Conservation (phyloP, 2,888 invertebrate species). For the Shargacucullia verbasci region DNA sequence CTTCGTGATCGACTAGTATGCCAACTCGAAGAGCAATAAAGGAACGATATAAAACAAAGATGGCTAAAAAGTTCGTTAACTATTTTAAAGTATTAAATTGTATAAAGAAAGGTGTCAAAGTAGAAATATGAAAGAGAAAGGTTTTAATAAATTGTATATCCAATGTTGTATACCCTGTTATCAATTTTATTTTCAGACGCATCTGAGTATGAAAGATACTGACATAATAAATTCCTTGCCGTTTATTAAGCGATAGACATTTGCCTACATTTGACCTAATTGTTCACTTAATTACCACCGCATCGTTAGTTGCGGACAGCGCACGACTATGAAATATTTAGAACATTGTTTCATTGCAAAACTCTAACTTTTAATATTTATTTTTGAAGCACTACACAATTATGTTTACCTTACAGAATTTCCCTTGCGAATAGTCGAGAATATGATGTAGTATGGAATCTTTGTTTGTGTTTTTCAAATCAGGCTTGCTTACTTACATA, state of each 20-base stretch:
- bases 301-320: slow-evolving; percentile 55
- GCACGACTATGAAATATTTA: slow-evolving; percentile 49
- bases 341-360: slow-evolving; percentile 46
- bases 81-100: slow-evolving; percentile 3
- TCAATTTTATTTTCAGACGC: slow-evolving; percentile 26
- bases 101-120: too few species aligned
- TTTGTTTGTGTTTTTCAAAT: slow-evolving; percentile 11
- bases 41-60: slow-evolving; percentile 35
- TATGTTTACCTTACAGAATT: slow-evolving; percentile 6
- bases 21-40: slow-evolving; percentile 44
- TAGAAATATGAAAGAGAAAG: too few species aligned
- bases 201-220: slow-evolving; percentile 29
- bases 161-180: too few species aligned
- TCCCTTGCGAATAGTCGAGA: neutral
- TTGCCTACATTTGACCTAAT: slow-evolving; percentile 60
- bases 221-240: slow-evolving; percentile 35
- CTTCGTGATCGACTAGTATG: slow-evolving; percentile 45
- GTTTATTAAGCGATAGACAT: slow-evolving; percentile 53
- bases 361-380: slow-evolving; percentile 33
- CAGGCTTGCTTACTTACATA: slow-evolving; percentile 13
- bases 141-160: too few species aligned
- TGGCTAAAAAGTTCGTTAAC: slow-evolving; percentile 8
- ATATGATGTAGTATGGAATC: neutral
- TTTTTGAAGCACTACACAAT: slow-evolving; percentile 7
- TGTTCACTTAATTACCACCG: slow-evolving; percentile 55